These are phyloP conservation scores for Pararge aegeria DNA, from an alignment of 1,140 invertebrate genomes.

Conservation along the genomic window DNA sequence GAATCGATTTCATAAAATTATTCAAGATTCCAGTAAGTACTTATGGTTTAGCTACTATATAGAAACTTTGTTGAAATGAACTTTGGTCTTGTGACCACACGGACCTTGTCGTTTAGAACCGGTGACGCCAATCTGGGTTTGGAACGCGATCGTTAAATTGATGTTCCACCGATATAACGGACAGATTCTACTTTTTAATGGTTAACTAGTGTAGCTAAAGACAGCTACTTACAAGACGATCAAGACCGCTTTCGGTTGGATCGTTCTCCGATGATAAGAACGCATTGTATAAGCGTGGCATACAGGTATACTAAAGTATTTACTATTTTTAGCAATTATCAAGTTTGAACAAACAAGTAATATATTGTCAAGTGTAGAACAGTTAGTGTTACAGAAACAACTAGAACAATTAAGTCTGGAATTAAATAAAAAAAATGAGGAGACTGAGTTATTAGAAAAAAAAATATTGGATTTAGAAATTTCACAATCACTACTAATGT, in stretches of 20 bases:
- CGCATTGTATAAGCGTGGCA: too few species aligned
- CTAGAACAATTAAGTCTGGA: constrained; percentile 38
- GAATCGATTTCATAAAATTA: constrained; percentile 20
- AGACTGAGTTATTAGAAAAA: constrained; percentile 41
- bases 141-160: too few species aligned
- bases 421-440: constrained; percentile 44
- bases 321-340: background rate
- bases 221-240: too few species aligned
- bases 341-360: constrained; percentile 8
- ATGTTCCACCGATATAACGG: too few species aligned
- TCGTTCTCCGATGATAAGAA: too few species aligned
- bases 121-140: too few species aligned
- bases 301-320: too few species aligned
- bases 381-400: constrained; percentile 46
- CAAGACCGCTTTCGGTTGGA: too few species aligned
- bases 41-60: background rate
- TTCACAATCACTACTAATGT: constrained; percentile 50
- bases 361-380: constrained; percentile 32
- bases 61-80: background rate
- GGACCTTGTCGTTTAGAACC: too few species aligned
- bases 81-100: too few species aligned
- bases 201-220: too few species aligned
- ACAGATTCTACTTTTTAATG: too few species aligned
- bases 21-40: constrained; percentile 7
- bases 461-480: constrained; percentile 46